Evolutionary conservation across 1,140 invertebrate genomes (phyloP).

Genomic region (Drepana arcuata): DNA sequence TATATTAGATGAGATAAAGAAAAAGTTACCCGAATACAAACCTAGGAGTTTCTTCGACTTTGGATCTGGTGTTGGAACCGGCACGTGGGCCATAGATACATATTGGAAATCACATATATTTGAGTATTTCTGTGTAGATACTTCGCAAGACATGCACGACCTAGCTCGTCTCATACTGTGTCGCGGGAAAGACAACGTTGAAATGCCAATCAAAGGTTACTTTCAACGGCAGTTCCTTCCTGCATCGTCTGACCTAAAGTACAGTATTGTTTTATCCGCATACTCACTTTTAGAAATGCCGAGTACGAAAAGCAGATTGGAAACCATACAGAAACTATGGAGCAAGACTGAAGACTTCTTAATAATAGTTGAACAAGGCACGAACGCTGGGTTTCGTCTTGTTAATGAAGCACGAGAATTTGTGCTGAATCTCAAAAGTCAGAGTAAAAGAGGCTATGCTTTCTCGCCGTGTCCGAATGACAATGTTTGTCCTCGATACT

Average conservation of each 20-base stretch:
- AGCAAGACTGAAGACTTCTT: conserved; percentile 87
- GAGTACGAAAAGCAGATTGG: conserved; percentile 75
- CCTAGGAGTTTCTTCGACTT: conserved; percentile 90
- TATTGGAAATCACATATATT: conserved; percentile 80
- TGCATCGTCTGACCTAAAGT: conserved; percentile 70
- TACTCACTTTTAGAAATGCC: conserved; percentile 88
- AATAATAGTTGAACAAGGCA: conserved; percentile 89
- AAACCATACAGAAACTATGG: conserved; percentile 86
- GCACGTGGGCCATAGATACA: conserved; percentile 83
- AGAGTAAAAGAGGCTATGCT: conserved; percentile 71
- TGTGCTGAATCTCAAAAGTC: conserved; percentile 73
- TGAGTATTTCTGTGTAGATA: conserved; percentile 89
- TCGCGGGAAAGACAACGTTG: conserved; percentile 74
- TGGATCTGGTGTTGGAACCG: conserved; percentile 90
- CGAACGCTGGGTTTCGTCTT: conserved; percentile 83
- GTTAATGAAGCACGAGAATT: conserved; percentile 84
- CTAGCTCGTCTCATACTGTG: conserved; percentile 80
- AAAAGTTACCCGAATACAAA: conserved; percentile 76
- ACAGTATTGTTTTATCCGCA: conserved; percentile 86
- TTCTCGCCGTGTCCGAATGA: conserved; percentile 92
- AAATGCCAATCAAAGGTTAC: conserved; percentile 73
- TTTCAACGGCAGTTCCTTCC: conserved; percentile 89
- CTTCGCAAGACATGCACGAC: conserved; percentile 85
- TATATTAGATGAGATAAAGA: conserved; percentile 83
- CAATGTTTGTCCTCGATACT: conserved; percentile 78